Evolutionary conservation across 2,888 invertebrate species (phyloP).

Genomic region (Ennomos quercinarius): DNA sequence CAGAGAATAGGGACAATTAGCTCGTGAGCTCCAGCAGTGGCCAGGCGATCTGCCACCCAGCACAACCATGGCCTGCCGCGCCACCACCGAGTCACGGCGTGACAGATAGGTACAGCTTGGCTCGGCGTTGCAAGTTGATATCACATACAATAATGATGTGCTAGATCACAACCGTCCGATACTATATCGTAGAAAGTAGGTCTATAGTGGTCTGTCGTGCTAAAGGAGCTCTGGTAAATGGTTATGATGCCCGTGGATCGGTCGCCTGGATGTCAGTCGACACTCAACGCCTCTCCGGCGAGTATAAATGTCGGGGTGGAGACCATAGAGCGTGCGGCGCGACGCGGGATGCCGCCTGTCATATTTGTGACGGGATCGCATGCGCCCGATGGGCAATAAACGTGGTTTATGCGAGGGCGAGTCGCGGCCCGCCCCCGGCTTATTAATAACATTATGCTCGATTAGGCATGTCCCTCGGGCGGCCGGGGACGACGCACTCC

Average conservation of each 20-base stretch:
- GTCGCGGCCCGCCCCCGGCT: slow-evolving; percentile 61
- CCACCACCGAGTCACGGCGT: too few relatives aligned
- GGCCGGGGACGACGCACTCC: slow-evolving; percentile 57
- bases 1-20: too few relatives aligned
- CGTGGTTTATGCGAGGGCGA: slow-evolving; percentile 60
- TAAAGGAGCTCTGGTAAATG: too few relatives aligned
- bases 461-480: slow-evolving; percentile 61
- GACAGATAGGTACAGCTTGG: too few relatives aligned
- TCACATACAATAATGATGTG: too few relatives aligned
- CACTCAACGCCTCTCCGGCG: slow-evolving; percentile 7
- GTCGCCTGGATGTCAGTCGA: neutral
- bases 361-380: slow-evolving; percentile 44
- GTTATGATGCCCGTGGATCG: neutral
- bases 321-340: slow-evolving; percentile 44
- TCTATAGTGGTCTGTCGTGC: too few relatives aligned
- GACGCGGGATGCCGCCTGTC: slow-evolving; percentile 16
- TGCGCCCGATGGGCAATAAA: slow-evolving; percentile 61
- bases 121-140: too few relatives aligned
- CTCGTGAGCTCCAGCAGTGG: too few relatives aligned
- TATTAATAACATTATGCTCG: slow-evolving; percentile 69
- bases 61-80: too few relatives aligned
- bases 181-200: too few relatives aligned
- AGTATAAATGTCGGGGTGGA: slow-evolving; percentile 47
- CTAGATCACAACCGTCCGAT: too few relatives aligned
- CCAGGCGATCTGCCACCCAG: too few relatives aligned